Evolutionary conservation across 2,797 vertebrate species (phyloP), one percentile per base, ranked within the genome.

Genomic region (Gambusia yucatana): DNA sequence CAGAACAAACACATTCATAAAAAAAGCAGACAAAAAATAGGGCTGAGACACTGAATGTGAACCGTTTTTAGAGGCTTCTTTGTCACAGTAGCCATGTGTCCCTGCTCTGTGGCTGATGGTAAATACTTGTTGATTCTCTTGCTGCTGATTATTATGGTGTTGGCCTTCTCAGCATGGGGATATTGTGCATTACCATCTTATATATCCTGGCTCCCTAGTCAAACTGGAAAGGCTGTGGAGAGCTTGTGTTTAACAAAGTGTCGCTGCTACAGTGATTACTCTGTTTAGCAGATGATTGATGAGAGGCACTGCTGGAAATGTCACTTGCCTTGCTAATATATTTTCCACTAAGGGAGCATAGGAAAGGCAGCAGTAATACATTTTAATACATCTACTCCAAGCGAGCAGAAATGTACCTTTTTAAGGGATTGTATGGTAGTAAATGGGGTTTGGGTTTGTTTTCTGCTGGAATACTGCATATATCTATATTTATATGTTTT

Each of bases 271-370:
- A 89, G 91, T 94, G 92, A 94, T 94, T 94, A 94, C 91, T 93
- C 91, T 94, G 91, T 94, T 94, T 94, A 94, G 92, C 86, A 88
- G 90, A 88, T 94, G 93, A 95, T 94, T 94, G 94, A 95, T 95
- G 93, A 92, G 88, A 86, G 90, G 85, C 91, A 84, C 88, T 87
- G 86, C 90, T 94, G 92, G 89, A 93, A 95, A 95, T 94, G 94
- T 93, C 94, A 94, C 91, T 92, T 85, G 88, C 86, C 84, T 86
- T 80, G 89, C 88, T 93, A 92, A 93, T 94, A 93, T 89, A 92
- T 93, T 94, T 94, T 87, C 67, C 89, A 93, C 88, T 77, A 69
- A 57, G 88, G 87, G 88, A 93, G 92, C 89, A 91, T 88, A 84
- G 89, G 72, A 86, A 91, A 86, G 86, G 88, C 43, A 2, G 78